phyloP scores from a whole-genome alignment of 2,888 invertebrate genomes.

The Drosophila flavopinicola region DNA sequence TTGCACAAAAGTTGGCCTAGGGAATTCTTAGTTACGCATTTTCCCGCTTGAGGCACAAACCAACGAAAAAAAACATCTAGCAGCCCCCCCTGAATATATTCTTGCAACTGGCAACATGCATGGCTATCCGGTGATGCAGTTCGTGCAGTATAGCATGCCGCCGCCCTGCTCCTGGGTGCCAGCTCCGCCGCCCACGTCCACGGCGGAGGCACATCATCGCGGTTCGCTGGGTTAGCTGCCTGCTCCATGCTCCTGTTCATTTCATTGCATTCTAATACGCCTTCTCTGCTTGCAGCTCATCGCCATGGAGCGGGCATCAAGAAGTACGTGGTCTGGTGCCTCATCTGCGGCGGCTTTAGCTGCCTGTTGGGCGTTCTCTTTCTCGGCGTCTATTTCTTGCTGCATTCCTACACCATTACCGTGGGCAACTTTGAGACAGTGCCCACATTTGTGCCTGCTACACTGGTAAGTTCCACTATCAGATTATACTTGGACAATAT shows the following conservation, averaged over 20 bases:
- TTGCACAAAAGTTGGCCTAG: neutral
- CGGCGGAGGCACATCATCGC: constrained; percentile 77
- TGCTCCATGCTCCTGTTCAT: neutral
- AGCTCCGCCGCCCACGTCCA: constrained; percentile 71
- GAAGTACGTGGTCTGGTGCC: constrained; percentile 91
- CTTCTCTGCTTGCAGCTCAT: constrained; percentile 79
- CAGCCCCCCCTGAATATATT: no score
- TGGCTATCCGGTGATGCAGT: constrained; percentile 88
- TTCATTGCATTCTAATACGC: neutral
- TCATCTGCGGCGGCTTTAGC: constrained; percentile 90
- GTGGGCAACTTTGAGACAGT: constrained; percentile 94
- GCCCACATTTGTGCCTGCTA: constrained; percentile 96
- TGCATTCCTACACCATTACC: constrained; percentile 90
- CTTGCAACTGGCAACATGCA: constrained; percentile 84
- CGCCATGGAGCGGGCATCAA: constrained; percentile 85
- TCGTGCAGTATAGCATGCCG: constrained; percentile 87
- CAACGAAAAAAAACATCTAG: no score
- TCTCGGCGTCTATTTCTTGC: constrained; percentile 90
- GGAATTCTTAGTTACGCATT: neutral
- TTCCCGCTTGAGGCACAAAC: constrained; percentile 3
- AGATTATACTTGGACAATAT: no score
- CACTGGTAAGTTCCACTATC: constrained; percentile 88
- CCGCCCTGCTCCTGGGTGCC: constrained; percentile 84
- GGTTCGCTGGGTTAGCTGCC: constrained; percentile 50
- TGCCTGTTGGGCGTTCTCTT: constrained; percentile 90